Percentiles rank a stretch among this genome's conserved stretches.
These are phyloP conservation scores for Nowickia ferox DNA, from an alignment of 2,888 invertebrate species.

Conservation along the genomic window DNA sequence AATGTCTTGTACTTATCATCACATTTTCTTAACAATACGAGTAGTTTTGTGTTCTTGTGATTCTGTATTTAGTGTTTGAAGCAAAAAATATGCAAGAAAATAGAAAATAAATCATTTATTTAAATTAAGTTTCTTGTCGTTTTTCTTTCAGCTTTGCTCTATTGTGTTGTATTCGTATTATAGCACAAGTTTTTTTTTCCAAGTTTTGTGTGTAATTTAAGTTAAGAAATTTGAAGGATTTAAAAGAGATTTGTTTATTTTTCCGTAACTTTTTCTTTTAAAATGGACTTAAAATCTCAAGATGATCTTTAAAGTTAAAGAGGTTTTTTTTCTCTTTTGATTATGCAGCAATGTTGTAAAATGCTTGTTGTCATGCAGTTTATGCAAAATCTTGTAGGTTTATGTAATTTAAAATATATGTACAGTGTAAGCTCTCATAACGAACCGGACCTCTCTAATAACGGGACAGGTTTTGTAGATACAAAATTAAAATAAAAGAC, in stretches of 20 bases:
- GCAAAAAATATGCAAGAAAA: not conserved
- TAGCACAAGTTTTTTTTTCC: conserved; percentile 2
- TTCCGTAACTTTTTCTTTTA: not conserved
- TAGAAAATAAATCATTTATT: conserved; percentile 34
- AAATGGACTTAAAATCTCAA: not conserved
- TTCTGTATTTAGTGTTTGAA: conserved; percentile 16
- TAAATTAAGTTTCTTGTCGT: conserved; percentile 55
- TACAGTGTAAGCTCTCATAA: too few species aligned
- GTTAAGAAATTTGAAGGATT: conserved; percentile 50
- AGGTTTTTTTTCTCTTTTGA: not conserved
- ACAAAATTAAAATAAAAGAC: too few species aligned
- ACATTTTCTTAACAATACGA: conserved; percentile 52
- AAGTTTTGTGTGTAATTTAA: conserved; percentile 51
- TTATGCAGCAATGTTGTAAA: conserved; percentile 10
- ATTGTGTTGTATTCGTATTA: conserved; percentile 16
- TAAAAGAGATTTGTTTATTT: conserved; percentile 27
- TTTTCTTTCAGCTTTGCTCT: not conserved
- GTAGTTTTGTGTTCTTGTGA: conserved; percentile 44
- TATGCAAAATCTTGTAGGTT: not conserved
- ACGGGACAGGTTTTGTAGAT: too few species aligned
- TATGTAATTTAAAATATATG: too few species aligned
- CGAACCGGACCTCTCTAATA: too few species aligned
- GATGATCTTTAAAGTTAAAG: conserved; percentile 26
- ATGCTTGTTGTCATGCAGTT: not conserved
- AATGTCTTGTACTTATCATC: conserved; percentile 51